Evolutionary conservation across 2,797 vertebrate genomes (phyloP), one percentile per base, ranked within the genome.

Genomic region (Hozukius guyotensis): DNA sequence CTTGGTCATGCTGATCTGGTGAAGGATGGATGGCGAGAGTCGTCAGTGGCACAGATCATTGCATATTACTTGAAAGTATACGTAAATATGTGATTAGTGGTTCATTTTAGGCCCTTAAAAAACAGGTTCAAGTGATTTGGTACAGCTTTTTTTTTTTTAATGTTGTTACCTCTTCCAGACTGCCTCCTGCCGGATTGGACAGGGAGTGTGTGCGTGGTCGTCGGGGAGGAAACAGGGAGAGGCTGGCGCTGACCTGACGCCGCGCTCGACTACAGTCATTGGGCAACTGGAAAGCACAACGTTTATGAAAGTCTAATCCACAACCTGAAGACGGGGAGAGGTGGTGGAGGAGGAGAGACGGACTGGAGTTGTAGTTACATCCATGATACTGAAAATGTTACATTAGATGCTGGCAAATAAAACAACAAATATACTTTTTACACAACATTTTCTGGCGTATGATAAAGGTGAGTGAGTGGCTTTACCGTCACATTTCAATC

Each of bases 291-390:
- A 97, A 93, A 16, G 96, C 97, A 1, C 97, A 98, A 29, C 97
- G 97, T 68, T 98, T 98, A 75, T 98, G 97, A 67, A 97, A 98
- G 87, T 98, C 97, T 64, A 97, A 90, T 7, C 96, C 97, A 55
- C 97, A 98, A n/a, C 97, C 97, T 98, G 83, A 0, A 18, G 18
- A 62, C 5, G 68, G 34, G 38, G 2, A 64, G 24, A 52, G 22
- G 12, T 3, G 22, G 18, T 2, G 11, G 34, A 32, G 38, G 27
- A 20, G 63, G 24, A n/a, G 52, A 52, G n/a, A 18, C 25, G 6
- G 14, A 31, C 34, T 9, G 12, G 42, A n/a, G 18, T 3, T 24
- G 42, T 13, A 46, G 8, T 49, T 20, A 11, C 3, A 34, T 6
- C 18, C 18, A 31, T 9, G 24, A 55, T 3, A 7, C 24, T 49